Evolutionary conservation across 1,140 invertebrate species (phyloP).

Genomic region (Polypedilum vanderplanki): DNA sequence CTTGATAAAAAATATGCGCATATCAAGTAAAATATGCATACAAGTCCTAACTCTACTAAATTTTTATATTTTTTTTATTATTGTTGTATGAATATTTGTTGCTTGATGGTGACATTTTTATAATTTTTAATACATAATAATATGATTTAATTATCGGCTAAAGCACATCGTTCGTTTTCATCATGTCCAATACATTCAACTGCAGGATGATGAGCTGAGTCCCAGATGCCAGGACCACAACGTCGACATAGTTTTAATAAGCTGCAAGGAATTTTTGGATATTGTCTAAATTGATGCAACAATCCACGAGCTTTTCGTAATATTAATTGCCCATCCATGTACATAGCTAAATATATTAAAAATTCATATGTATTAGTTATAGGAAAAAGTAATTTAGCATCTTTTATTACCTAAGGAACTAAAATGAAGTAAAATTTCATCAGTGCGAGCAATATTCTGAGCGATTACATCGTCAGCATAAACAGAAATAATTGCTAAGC

Average conservation of each 20-base stretch:
- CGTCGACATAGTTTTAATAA: slow-evolving; percentile 76
- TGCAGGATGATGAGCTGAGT: slow-evolving; percentile 74
- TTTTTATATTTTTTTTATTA: no score
- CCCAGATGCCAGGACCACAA: slow-evolving; percentile 88
- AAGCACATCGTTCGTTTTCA: slow-evolving; percentile 44
- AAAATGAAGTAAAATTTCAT: slow-evolving; percentile 91
- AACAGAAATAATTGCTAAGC: slow-evolving; percentile 81
- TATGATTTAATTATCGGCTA: slow-evolving; percentile 42
- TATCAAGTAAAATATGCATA: no score
- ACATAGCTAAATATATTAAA: slow-evolving; percentile 68
- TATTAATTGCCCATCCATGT: slow-evolving; percentile 89
- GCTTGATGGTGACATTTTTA: not conserved
- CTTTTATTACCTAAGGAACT: slow-evolving; percentile 64
- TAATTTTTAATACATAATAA: not conserved
- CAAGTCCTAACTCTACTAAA: no score
- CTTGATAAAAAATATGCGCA: no score
- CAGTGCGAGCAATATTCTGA: slow-evolving; percentile 71
- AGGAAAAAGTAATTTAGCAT: not conserved
- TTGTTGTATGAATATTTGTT: not conserved
- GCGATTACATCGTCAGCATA: slow-evolving; percentile 89
- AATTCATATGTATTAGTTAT: no score
- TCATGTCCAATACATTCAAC: slow-evolving; percentile 58
- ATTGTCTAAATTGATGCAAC: slow-evolving; percentile 78
- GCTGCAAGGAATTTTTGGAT: slow-evolving; percentile 80
- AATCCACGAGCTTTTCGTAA: slow-evolving; percentile 85